A percentile compares a stretch with the other conserved stretches of the same genome.
phyloP scores from a whole-genome alignment of 2,113 vertebrate species.

The Semicossyphus pulcher region DNA sequence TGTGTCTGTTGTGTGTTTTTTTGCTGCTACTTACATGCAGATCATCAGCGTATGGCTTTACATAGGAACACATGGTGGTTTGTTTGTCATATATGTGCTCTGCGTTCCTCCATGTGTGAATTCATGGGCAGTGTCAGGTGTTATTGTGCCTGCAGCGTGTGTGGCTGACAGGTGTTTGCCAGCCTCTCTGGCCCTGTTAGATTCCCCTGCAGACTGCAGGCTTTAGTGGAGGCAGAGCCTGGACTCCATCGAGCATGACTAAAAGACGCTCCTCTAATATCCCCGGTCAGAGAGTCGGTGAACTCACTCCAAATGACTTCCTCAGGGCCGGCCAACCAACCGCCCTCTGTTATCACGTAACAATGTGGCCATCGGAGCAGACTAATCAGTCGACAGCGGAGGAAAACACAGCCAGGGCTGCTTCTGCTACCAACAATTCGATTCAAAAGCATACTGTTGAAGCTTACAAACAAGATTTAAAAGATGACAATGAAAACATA shows the following conservation, averaged over 20 bases:
- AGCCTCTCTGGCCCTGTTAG: slow-evolving; percentile 49
- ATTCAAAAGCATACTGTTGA: slow-evolving; percentile 7
- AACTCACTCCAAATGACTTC: slow-evolving; percentile 64
- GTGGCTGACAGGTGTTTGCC: slow-evolving; percentile 64
- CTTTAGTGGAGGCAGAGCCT: slow-evolving; percentile 45
- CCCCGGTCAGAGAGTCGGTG: slow-evolving; percentile 57
- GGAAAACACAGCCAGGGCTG: slow-evolving; percentile 47
- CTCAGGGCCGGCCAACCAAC: slow-evolving; percentile 51
- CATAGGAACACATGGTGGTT: background rate
- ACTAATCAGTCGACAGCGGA: slow-evolving; percentile 60
- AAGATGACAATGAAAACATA: slow-evolving; percentile 31
- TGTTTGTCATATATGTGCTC: slow-evolving; percentile 13
- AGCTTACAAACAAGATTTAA: slow-evolving; percentile 14
- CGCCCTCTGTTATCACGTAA: slow-evolving; percentile 53
- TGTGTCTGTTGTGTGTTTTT: slow-evolving; percentile 49
- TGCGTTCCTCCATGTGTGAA: slow-evolving; percentile 20
- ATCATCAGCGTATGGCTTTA: slow-evolving; percentile 7
- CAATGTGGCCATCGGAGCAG: slow-evolving; percentile 62
- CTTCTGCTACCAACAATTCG: slow-evolving; percentile 13
- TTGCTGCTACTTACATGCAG: slow-evolving; percentile 14
- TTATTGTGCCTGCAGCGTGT: slow-evolving; percentile 53
- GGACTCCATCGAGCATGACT: slow-evolving; percentile 62
- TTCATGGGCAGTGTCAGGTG: slow-evolving; percentile 55
- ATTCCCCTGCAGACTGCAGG: slow-evolving; percentile 51
- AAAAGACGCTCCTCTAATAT: slow-evolving; percentile 67